Percentiles rank a stretch among this genome's conserved stretches.
Conservation (phyloP, 2,113 vertebrate species). For the Scopus umbretta region DNA sequence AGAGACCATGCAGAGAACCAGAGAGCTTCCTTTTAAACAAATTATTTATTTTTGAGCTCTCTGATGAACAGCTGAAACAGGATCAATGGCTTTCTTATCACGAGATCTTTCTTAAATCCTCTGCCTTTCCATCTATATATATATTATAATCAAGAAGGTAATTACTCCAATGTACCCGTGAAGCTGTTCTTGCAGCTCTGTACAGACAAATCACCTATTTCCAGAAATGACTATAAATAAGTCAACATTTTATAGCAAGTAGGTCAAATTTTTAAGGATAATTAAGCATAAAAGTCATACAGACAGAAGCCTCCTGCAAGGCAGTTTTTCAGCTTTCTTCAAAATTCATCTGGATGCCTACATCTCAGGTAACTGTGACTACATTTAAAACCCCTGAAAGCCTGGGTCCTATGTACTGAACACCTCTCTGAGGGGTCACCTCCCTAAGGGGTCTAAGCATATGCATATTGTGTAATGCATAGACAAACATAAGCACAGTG, state of each 20-base stretch:
- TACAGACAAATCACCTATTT: conserved; percentile 14
- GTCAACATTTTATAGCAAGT: not conserved
- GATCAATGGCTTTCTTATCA: not conserved
- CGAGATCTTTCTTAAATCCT: not conserved
- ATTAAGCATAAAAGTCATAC: not conserved
- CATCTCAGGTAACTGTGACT: not conserved
- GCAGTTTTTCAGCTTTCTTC: not conserved
- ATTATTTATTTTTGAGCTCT: not conserved
- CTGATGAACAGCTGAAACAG: conserved; percentile 1
- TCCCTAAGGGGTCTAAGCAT: not conserved
- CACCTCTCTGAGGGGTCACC: not conserved
- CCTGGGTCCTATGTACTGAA: not conserved
- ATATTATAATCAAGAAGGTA: conserved; percentile 8
- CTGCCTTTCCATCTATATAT: not conserved
- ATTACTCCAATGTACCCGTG: not conserved
- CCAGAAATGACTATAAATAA: not conserved
- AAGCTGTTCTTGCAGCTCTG: not conserved
- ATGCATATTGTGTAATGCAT: not conserved
- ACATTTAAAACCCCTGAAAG: not conserved
- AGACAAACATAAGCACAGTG: not conserved
- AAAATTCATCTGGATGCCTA: not conserved
- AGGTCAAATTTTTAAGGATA: not conserved
- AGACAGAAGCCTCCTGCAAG: not conserved
- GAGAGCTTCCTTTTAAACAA: not conserved
- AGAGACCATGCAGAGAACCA: not conserved